Base-by-base conservation (phyloP, 2,797 vertebrate genomes). In the Hemibagrus guttatus region DNA sequence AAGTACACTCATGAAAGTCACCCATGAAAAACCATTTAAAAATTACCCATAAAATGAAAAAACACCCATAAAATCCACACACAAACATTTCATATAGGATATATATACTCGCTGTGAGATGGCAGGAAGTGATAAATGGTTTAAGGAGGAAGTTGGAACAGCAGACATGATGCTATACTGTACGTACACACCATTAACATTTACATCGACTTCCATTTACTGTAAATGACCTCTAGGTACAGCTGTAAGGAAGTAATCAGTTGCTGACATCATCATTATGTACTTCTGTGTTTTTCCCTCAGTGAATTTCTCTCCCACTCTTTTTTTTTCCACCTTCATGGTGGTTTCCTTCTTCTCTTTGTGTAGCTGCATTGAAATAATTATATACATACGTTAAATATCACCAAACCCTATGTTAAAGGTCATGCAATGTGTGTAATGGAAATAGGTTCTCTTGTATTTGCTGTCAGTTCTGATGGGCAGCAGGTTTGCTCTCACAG, bases 301-400 rank as follows among this genome's bases (percentile, higher is more conserved):
- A 17, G 46, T n/a, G 46, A 75, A 75, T 26, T 58, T 79, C 31
- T 79, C 8, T 39, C 12, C 69, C 14, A 74, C 19, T n/a, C 28
- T 31, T 0, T 7, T 85, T 35, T 81, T 11, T 42, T 72, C 49
- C 28, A 79, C 42, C 69, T 56, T 69, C 31, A n/a, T 52, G 72
- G n/a, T 21, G n/a, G 21, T 28, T 72, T 88, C 85, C 39, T 84
- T 84, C 58, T 39, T 31, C 35, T 63, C 46, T 71, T 68, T 26
- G 52, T 84, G 28, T 28, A 58, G 17, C 6, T 35, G 23, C 31
- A 59, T 79, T 0, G 0, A 61, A 61, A 80, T 61, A 17, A 7
- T 42, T 11, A 46, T 63, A 9, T 63, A 26, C 12, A 58, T 11
- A 58, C 28, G 63, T 83, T 56, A 69, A 83, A 83, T 61, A 14